phyloP scores from a whole-genome alignment of 2,888 invertebrate species.

The Himalopsyche kuldschensis region DNA sequence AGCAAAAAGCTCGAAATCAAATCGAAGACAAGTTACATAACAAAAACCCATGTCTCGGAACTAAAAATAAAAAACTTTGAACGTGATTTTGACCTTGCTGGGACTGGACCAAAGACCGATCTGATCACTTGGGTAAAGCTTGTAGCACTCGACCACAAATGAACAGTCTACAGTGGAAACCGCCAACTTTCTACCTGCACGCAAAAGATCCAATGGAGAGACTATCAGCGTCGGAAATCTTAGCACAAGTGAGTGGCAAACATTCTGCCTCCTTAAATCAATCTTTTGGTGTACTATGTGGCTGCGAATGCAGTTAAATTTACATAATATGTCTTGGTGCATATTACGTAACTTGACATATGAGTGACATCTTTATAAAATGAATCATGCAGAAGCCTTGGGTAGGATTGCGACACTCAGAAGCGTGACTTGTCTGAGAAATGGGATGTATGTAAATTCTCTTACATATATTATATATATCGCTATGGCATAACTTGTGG shows the following conservation, averaged over 20 bases:
- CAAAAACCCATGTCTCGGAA: no score
- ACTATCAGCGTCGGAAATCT: not conserved
- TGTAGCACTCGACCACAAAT: no score
- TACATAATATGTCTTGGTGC: not conserved
- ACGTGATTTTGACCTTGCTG: no score
- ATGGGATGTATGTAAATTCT: not conserved
- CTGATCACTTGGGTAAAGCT: no score
- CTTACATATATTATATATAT: no score
- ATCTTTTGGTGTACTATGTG: not conserved
- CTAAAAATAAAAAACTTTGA: no score
- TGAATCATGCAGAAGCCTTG: not conserved
- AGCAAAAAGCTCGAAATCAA: no score
- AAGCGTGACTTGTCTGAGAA: not conserved
- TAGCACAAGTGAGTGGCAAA: not conserved
- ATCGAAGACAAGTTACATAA: no score
- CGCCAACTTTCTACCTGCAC: not conserved
- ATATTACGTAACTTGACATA: not conserved
- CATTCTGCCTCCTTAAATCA: not conserved
- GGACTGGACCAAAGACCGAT: no score
- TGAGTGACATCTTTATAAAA: not conserved
- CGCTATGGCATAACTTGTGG: no score
- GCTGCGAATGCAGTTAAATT: not conserved
- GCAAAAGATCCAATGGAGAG: not conserved
- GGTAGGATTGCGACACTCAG: not conserved
- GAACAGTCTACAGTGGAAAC: not conserved